Conservation (phyloP, 2,797 vertebrate genomes). For the Cyclura pinguis region DNA sequence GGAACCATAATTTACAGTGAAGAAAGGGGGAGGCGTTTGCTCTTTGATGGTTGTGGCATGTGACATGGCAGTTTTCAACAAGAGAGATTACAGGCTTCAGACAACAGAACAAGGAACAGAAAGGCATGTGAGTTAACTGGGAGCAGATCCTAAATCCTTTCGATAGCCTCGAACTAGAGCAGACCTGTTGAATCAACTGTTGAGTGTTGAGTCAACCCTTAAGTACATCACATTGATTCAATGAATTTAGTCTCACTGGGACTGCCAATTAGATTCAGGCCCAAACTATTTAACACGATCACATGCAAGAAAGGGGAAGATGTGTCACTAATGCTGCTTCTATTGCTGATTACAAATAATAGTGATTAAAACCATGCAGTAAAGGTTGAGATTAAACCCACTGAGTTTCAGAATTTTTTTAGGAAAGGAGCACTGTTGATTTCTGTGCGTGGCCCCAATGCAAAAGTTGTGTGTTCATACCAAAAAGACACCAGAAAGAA, state of each 20-base stretch:
- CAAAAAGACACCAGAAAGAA: neutral
- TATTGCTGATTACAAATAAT: neutral
- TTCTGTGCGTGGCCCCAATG: neutral
- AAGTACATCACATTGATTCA: no score
- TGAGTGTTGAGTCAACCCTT: no score
- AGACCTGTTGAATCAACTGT: no score
- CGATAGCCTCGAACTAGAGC: no score
- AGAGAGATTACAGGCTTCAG: neutral
- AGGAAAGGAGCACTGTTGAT: neutral
- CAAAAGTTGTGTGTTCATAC: neutral
- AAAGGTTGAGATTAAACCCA: neutral
- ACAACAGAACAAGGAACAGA: neutral
- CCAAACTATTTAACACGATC: neutral
- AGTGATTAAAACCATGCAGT: neutral
- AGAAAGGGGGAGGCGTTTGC: neutral
- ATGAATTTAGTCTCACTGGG: no score
- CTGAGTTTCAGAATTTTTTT: neutral
- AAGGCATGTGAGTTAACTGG: no score
- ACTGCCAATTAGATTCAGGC: no score
- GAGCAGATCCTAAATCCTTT: no score
- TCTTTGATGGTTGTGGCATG: neutral
- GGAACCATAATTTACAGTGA: no score
- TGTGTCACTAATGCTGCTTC: neutral
- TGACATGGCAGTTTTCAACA: neutral
- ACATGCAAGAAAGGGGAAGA: neutral